Evolutionary conservation across 1,140 invertebrate species (phyloP), one percentile per base, ranked within the genome.

Genomic region (Drosophila truncata): DNA sequence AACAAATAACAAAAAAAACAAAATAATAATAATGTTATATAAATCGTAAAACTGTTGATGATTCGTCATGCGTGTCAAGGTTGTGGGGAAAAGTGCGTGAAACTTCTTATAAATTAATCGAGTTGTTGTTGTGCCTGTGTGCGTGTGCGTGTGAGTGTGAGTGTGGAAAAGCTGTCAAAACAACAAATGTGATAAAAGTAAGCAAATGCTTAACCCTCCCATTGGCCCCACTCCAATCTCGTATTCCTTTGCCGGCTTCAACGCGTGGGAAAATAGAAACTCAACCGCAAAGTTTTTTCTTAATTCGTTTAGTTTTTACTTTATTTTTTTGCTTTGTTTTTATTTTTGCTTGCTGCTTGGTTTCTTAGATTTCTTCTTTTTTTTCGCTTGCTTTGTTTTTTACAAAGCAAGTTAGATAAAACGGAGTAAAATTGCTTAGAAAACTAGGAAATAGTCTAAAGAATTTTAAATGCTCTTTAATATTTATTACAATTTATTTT

Each of bases 181-280:
- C 54, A 64, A 65, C 62, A 71, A 84, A 78, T 80, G 69, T 77
- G 82, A 85, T 85, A 85, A 85, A 78, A 81, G 66, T 39, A 49
- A 70, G 71, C 63, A 73, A 85, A 80, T 78, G 66, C 61, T 52
- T 52, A 67, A 52, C 18, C 57, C 59, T 23, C 33, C 18, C 41
- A 37, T 29, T 31, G n/a, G 42, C 59, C 33, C 31, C 25, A 16
- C 42, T 39, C 23, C 33, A 41, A 60, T 71, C 79, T 72, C 74
- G 37, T 70, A 42, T 66, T 66, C 62, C 66, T 52, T 63, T 13
- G 23, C 33, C 60, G 20, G 20, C 47, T 63, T n/a, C 47, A 33
- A 60, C 82, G 77, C 82, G 82, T 84, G 82, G 74, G 82, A 84
- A 82, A 77, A 83, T 72, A 80, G 39, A 72, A 60, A 39, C 66